Evolutionary conservation across 2,113 vertebrate genomes (phyloP).

Genomic region (Condylura cristata): DNA sequence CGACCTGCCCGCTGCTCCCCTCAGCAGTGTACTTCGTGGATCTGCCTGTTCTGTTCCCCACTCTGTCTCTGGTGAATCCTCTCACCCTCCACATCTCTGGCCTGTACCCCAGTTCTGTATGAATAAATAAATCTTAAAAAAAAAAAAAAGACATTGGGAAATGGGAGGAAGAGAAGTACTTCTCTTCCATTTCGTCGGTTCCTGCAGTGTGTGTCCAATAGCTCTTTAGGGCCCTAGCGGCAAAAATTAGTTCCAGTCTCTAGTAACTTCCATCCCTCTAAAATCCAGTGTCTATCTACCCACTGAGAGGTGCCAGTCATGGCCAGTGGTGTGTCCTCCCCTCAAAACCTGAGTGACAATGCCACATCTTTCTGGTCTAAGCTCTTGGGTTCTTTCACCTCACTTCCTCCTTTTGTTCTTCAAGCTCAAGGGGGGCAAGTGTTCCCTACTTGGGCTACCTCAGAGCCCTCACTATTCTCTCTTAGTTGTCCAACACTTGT

Average conservation of each 20-base stretch:
- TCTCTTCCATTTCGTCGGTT: background rate
- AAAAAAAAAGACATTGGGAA: background rate
- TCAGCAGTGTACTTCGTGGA: no score
- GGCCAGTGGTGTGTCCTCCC: rapidly evolving
- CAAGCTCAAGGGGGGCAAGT: background rate
- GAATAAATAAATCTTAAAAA: no score
- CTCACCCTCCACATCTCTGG: no score
- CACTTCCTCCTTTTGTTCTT: background rate
- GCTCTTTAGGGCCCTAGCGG: background rate
- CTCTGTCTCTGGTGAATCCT: no score
- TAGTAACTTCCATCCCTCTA: background rate
- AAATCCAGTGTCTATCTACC: background rate
- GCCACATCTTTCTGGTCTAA: background rate
- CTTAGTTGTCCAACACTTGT: background rate
- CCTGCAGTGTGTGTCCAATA: background rate
- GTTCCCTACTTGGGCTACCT: background rate
- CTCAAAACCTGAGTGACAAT: background rate
- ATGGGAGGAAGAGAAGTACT: background rate
- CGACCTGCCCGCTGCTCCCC: no score
- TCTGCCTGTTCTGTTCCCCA: no score
- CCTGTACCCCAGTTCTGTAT: no score
- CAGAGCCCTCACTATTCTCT: background rate
- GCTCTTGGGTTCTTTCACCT: background rate
- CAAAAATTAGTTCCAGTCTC: background rate
- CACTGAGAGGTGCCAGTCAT: background rate